These are phyloP conservation scores for Stegastes partitus DNA, from an alignment of 2,113 vertebrate genomes.

Conservation along the genomic window DNA sequence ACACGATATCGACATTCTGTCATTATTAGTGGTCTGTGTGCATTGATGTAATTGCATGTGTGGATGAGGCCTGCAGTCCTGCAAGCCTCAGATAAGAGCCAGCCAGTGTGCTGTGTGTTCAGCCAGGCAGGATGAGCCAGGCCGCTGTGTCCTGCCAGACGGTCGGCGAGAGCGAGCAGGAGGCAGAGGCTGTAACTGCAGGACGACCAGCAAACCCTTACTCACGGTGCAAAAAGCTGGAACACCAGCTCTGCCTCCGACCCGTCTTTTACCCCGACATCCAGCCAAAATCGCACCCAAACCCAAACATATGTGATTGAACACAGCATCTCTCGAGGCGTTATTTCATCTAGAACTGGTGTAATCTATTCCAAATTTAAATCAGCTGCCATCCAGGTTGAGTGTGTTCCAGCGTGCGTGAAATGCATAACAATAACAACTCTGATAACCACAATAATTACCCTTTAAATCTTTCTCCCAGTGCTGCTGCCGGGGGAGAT, in stretches of 20 bases:
- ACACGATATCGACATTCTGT: background rate
- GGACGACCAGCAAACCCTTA: background rate
- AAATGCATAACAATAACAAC: constrained; percentile 33
- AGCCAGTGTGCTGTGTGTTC: constrained; percentile 36
- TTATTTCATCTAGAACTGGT: background rate
- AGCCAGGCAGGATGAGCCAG: constrained; percentile 42
- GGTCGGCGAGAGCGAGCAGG: background rate
- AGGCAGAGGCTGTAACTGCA: constrained; percentile 4
- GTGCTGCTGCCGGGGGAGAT: background rate
- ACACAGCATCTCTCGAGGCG: background rate
- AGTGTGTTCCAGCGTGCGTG: constrained; percentile 4
- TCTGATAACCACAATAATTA: constrained; percentile 30
- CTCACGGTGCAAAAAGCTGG: constrained; percentile 19
- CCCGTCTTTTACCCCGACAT: background rate
- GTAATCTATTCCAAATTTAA: constrained; percentile 24
- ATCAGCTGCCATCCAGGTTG: constrained; percentile 7
- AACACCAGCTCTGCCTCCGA: constrained; percentile 16
- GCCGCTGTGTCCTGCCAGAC: constrained; percentile 49
- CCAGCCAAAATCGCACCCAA: constrained; percentile 12
- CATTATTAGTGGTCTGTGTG: constrained; percentile 34
- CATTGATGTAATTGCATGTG: constrained; percentile 11
- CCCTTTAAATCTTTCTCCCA: constrained; percentile 15
- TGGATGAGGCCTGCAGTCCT: constrained; percentile 39
- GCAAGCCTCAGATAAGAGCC: constrained; percentile 61
- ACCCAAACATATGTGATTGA: background rate